These are phyloP conservation scores for pig (Sus scrofa) DNA, from an alignment of 2,113 vertebrate species.

Conservation along the genomic window T2T-Sscrofa CM000820.6:94240001-94240500, in stretches of 20 bases:
- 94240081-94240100: slow-evolving; percentile 77
- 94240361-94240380: slow-evolving; percentile 90
- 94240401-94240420: slow-evolving; percentile 93
- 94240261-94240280: slow-evolving; percentile 99
- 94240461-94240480: slow-evolving; percentile 91
- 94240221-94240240: slow-evolving; percentile 99
- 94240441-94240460: slow-evolving; percentile 93
- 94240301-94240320: slow-evolving; percentile 95
- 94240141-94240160: not conserved
- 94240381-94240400: slow-evolving; percentile 92
- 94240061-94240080: slow-evolving; percentile 67
- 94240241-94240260: slow-evolving; percentile 97
- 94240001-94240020: slow-evolving; percentile 69
- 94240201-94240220: slow-evolving; percentile 99
- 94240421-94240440: slow-evolving; percentile 89
- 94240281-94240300: slow-evolving; percentile 95
- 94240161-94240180: slow-evolving; percentile 70
- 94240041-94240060: slow-evolving; percentile 76
- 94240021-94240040: slow-evolving; percentile 58
- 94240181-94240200: slow-evolving; percentile 94
- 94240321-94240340: slow-evolving; percentile 92
- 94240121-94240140: not conserved
- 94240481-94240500: slow-evolving; percentile 90
- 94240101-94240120: slow-evolving; percentile 58
- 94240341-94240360: slow-evolving; percentile 92